Evolutionary conservation across 2,888 invertebrate species (phyloP), one percentile per base, ranked within the genome.

Genomic region (Hirudinaria manillensis): DNA sequence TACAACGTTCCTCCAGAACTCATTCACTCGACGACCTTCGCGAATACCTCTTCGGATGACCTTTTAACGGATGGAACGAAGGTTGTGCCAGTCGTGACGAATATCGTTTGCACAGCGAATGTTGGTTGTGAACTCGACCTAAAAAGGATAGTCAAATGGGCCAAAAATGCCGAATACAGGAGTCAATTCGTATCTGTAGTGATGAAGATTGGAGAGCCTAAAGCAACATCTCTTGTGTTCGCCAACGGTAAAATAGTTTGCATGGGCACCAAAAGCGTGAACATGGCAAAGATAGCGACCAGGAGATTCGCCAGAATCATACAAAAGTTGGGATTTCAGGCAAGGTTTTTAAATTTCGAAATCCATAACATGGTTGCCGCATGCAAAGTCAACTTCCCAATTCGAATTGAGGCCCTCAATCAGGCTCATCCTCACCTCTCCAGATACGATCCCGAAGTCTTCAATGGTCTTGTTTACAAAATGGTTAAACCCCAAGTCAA

Each of bases 161-260:
- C 61, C 10, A 24, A n/a, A 61, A 61, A 61, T 61, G 61, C 61
- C 2, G 61, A 61, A 29, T 61, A 61, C 6, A 24, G 10, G 61
- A 61, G 10, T 4, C 61, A 29, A 19, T 99, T 99, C 88, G 96
- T 96, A 72, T 98, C 98, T 55, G 97, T 99, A 3, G 98, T 99
- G 75, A 99, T 99, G 98, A 86, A 91, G 81, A 91, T 91, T 80
- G 89, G 97, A 83, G 97, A 92, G 70, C 89, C 89, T 0, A 82
- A 89, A 74, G 98, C 92, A 0, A 92, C 92, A 0, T 92, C 92
- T 24, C 86, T 92, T 6, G 92, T 92, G 77, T 92, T 92, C 82
- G 91, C 90, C 79, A 91, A 91, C 16, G 92, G 92, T 0, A 93
- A 92, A 87, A 92, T 92, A 92, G 92, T 92, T 7, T 92, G 92